These are phyloP conservation scores for Antheraea yamamai DNA, from an alignment of 2,888 invertebrate species.

Conservation along the genomic window DNA sequence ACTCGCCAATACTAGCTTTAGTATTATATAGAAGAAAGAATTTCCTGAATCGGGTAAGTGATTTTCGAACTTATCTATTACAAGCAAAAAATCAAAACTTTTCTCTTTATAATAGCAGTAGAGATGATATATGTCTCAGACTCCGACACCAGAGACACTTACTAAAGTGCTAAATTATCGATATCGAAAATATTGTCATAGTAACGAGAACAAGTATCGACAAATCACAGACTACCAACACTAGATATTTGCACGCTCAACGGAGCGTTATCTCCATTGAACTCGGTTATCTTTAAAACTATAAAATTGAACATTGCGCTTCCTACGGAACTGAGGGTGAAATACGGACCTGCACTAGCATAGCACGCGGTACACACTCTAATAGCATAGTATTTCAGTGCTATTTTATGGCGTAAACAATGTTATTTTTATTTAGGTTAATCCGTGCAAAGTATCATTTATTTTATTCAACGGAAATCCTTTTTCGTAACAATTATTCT, in stretches of 20 bases:
- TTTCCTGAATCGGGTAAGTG: too few species aligned
- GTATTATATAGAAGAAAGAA: too few species aligned
- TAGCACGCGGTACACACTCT: neutral
- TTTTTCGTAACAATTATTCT: neutral
- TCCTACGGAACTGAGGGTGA: conserved; percentile 10
- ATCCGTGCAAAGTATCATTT: neutral
- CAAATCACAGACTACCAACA: conserved; percentile 29
- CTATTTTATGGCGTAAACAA: neutral
- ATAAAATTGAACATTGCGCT: conserved; percentile 21
- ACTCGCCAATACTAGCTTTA: too few species aligned
- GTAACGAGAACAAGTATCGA: neutral
- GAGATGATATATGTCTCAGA: too few species aligned
- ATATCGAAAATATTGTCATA: conserved; percentile 5
- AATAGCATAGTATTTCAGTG: neutral
- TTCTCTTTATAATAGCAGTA: too few species aligned
- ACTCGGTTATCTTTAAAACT: conserved; percentile 35
- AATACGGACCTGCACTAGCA: neutral
- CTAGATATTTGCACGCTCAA: conserved; percentile 34
- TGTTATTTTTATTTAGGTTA: neutral
- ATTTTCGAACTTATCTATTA: too few species aligned
- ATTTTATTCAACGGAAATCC: neutral
- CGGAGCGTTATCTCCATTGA: conserved; percentile 38
- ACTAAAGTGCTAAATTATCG: neutral
- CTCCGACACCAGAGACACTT: neutral
- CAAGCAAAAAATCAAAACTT: too few species aligned